These are phyloP conservation scores for Tragopan temminckii DNA, from an alignment of 2,797 vertebrate genomes.

Conservation along the genomic window DNA sequence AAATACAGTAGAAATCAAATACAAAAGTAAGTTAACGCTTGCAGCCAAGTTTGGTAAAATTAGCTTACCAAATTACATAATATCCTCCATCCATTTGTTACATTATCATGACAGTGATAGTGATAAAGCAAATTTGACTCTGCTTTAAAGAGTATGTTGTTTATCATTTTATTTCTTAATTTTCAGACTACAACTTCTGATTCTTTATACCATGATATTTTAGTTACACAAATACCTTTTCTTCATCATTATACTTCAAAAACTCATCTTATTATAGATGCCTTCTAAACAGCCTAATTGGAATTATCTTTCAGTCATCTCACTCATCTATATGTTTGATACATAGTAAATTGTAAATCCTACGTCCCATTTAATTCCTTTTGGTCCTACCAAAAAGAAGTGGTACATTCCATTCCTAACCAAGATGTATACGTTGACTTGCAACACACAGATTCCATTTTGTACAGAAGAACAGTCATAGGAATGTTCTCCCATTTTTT, in stretches of 20 bases:
- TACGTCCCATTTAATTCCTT: neutral
- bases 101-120: conserved; percentile 63
- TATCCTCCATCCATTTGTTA: conserved; percentile 72
- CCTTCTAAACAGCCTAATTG: conserved; percentile 47
- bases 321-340: neutral
- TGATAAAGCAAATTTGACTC: conserved; percentile 64
- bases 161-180: conserved; percentile 56
- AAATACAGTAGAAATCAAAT: conserved; percentile 68
- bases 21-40: conserved; percentile 71
- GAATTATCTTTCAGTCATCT: conserved; percentile 41
- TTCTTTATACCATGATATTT: conserved; percentile 58
- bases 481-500: neutral
- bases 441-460: neutral
- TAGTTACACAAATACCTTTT: conserved; percentile 54
- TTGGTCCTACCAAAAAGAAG: neutral
- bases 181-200: conserved; percentile 46
- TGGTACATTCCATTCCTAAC: neutral
- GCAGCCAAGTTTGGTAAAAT: conserved; percentile 74
- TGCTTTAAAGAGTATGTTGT: conserved; percentile 60
- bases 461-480: neutral
- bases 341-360: conserved; percentile 4
- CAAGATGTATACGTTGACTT: neutral
- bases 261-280: neutral
- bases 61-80: conserved; percentile 74
- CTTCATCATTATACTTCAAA: conserved; percentile 18